These are phyloP conservation scores for Trichopoda pennipes DNA, from an alignment of 2,888 invertebrate genomes.

Conservation along the genomic window DNA sequence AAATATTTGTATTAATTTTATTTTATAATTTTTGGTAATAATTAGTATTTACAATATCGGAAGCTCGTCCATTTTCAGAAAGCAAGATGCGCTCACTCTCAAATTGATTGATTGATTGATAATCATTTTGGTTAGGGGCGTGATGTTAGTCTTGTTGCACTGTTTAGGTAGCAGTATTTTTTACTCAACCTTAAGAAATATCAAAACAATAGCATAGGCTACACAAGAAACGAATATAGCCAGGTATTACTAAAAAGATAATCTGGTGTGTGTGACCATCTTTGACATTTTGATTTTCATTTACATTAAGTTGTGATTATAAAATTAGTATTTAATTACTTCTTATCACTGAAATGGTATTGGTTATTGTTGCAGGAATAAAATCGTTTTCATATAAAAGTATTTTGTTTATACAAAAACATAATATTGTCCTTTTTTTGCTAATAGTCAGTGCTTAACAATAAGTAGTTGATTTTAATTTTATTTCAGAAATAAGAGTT, in stretches of 20 bases:
- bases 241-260: slow-evolving; percentile 5
- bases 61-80: slow-evolving; percentile 73
- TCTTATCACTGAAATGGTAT: neutral
- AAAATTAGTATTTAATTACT: slow-evolving; percentile 15
- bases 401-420: slow-evolving; percentile 4
- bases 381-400: neutral
- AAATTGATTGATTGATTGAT: slow-evolving; percentile 67
- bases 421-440: slow-evolving; percentile 9
- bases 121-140: slow-evolving; percentile 17
- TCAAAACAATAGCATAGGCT: neutral
- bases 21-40: slow-evolving; percentile 56
- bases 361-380: neutral
- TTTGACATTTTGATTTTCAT: slow-evolving; percentile 29
- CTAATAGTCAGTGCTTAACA: slow-evolving; percentile 3
- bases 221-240: neutral
- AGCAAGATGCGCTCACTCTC: slow-evolving; percentile 71
- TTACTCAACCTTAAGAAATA: neutral
- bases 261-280: neutral
- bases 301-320: slow-evolving; percentile 30
- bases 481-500: slow-evolving; percentile 26
- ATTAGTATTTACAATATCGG: slow-evolving; percentile 68
- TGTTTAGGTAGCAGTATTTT: slow-evolving; percentile 2
- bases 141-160: slow-evolving; percentile 17
- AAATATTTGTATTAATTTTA: slow-evolving; percentile 54
- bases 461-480: slow-evolving; percentile 28